Base-by-base conservation (phyloP, 37 sponge, comb jelly and placozoan species). In the Axinella damicornis region DNA sequence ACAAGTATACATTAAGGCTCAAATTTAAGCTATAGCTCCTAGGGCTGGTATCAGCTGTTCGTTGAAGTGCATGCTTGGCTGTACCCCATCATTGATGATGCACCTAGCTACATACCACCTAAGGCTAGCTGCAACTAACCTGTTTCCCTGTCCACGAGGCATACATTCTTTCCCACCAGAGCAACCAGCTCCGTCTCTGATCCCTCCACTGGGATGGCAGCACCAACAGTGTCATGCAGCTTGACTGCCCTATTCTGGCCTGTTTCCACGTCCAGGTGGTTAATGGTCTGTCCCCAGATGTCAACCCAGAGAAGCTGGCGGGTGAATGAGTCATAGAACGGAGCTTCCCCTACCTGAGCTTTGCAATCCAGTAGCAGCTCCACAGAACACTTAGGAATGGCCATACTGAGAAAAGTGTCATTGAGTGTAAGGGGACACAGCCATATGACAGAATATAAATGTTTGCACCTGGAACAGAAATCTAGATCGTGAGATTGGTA, bases 131-230 rank as follows among this genome's bases (percentile, higher is more conserved):
- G 20, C 18, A 12, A 6, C 78, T 78, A 0, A 87, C 87, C 87
- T 31, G 80, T 60, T 15, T 64, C 38, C n/a, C 87, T 69, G 71
- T 87, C 81, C 69, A 87, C 81, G 17, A 87, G 52, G 32, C 81
- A 79, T 32, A 87, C 33, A 9, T 27, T 79, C 66, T 53, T 58
- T 4, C 75, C 87, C 1, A 87, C 36, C 16, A 74, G 34, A 25
- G 75, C 87, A 22, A 87, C 15, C 53, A 87, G 25, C 9, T 77
- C 33, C 2, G 79, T 73, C 40, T 21, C 75, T 9, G 25, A 9
- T 33, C 33, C 57, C 35, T 59, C 55, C 25, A 55, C 20, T 2
- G 78, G 78, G 28, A 79, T 39, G 28, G 53, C 67, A 5, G 80
- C 40, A 35, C 80, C 80, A 34, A 79, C 80, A 19, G 5, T 64